Evolutionary conservation across 2,888 invertebrate species (phyloP).

Genomic region (Synanthedon myopaeformis): DNA sequence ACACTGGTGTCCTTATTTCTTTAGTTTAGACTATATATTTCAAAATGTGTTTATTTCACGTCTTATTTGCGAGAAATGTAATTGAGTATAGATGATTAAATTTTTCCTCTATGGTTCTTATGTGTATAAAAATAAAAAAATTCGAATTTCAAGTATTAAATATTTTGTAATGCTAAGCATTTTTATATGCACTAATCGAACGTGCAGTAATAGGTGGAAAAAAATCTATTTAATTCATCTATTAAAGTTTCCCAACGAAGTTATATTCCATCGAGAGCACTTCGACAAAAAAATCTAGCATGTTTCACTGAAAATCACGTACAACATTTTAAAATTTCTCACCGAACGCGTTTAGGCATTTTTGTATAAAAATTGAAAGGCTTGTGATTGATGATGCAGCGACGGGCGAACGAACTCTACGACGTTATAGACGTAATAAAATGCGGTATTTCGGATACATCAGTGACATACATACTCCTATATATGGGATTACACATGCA

Average conservation of each 20-base stretch:
- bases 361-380: conserved; percentile 42
- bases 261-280: background rate
- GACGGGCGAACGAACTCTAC: conserved; percentile 2
- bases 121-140: too few relatives aligned
- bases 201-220: background rate
- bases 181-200: too few relatives aligned
- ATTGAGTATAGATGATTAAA: too few relatives aligned
- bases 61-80: too few relatives aligned
- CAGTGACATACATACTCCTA: background rate
- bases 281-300: background rate
- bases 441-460: background rate
- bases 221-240: background rate
- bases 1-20: too few relatives aligned
- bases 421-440: background rate
- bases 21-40: too few relatives aligned
- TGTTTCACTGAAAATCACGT: background rate
- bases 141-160: too few relatives aligned
- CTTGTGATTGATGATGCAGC: conserved; percentile 34
- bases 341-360: conserved; percentile 27
- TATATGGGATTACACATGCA: background rate
- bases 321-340: conserved; percentile 18
- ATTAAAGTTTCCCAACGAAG: background rate
- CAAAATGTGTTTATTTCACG: too few relatives aligned
- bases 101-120: too few relatives aligned
- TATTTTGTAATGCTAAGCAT: too few relatives aligned